phyloP scores from a whole-genome alignment of 1,140 invertebrate genomes.

The Kradibia gibbosae region DNA sequence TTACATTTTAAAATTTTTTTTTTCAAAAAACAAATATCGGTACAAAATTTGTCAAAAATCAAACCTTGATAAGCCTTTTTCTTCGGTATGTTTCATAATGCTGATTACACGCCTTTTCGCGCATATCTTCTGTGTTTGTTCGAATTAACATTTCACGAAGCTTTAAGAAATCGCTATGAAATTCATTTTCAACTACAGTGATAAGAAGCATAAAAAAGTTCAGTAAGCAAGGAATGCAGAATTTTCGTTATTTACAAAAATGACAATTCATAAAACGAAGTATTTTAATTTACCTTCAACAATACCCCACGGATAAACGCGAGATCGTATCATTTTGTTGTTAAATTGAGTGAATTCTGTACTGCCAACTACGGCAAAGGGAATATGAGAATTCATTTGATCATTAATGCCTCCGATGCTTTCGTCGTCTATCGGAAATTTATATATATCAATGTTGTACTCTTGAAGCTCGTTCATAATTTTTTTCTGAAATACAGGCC shows the following conservation, averaged over 20 bases:
- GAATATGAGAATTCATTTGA: slow-evolving; percentile 94
- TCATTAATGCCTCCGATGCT: slow-evolving; percentile 93
- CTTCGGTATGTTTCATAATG: slow-evolving; percentile 99
- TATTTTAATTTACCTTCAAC: slow-evolving; percentile 84
- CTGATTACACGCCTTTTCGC: slow-evolving; percentile 94
- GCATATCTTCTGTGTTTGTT: slow-evolving; percentile 99
- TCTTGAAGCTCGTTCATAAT: slow-evolving; percentile 88
- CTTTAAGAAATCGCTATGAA: slow-evolving; percentile 99
- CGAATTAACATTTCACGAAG: slow-evolving; percentile 98
- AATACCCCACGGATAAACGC: slow-evolving; percentile 99
- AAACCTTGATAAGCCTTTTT: too few species aligned
- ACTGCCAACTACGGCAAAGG: slow-evolving; percentile 98
- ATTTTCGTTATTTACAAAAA: slow-evolving; percentile 17
- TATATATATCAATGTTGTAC: slow-evolving; percentile 96
- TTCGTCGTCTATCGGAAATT: slow-evolving; percentile 98
- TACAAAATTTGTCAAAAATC: too few species aligned
- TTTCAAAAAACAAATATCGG: too few species aligned
- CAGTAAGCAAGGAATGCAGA: too few species aligned
- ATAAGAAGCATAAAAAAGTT: neutral
- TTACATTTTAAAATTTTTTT: too few species aligned
- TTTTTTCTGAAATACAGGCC: slow-evolving; percentile 74
- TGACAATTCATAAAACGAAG: neutral
- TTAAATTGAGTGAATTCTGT: slow-evolving; percentile 98
- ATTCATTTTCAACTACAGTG: slow-evolving; percentile 96
- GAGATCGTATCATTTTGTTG: slow-evolving; percentile 94